Evolutionary conservation across 1,140 invertebrate species (phyloP), one percentile per base, ranked within the genome.

Genomic region (Macrosteles quadrilineatus): DNA sequence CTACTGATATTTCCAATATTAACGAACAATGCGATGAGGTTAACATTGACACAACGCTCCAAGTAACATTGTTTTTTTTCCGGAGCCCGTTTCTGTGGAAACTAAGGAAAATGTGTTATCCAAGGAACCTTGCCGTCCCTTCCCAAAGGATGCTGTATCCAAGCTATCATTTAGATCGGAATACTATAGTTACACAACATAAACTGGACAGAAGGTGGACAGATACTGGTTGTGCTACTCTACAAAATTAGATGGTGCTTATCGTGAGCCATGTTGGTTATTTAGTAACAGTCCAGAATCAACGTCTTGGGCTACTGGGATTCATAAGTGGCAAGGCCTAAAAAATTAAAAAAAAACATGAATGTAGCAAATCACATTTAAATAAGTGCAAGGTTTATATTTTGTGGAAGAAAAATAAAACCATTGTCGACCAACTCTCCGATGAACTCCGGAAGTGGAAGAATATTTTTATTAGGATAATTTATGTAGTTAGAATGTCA

Each of bases 241-340:
- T n/a, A 6, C 17, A 3, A 50, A 19, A 19, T 50, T 50, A 23
- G 21, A 50, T 23, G 47, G 6, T 23, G 47, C n/a, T 50, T 50
- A 50, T 19, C n/a, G 47, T 50, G 47, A 50, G 21, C 47, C 47
- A 23, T 59, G 55, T 59, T 59, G 55, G 55, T 30, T 59, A 29
- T 59, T 14, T 59, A 23, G 4, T 59, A 23, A 27, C 55, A 27
- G 55, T 21, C 12, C 11, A 6, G 47, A 53, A 14, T 19, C 47
- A 11, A 53, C 11, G 11, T 53, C 21, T 21, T 14, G 21, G 21
- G 6, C 11, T 53, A 21, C 6, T 11, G 11, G 47, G 47, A 53
- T 53, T 11, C 11, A 11, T 17, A 19, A 53, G 11, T 6, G 47
- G 47, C 47, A 53, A 53, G 47, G 47, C 4, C 21, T 53, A 19